Evolutionary conservation across 2,888 invertebrate species (phyloP).

Genomic region (Eupithecia insigniata): DNA sequence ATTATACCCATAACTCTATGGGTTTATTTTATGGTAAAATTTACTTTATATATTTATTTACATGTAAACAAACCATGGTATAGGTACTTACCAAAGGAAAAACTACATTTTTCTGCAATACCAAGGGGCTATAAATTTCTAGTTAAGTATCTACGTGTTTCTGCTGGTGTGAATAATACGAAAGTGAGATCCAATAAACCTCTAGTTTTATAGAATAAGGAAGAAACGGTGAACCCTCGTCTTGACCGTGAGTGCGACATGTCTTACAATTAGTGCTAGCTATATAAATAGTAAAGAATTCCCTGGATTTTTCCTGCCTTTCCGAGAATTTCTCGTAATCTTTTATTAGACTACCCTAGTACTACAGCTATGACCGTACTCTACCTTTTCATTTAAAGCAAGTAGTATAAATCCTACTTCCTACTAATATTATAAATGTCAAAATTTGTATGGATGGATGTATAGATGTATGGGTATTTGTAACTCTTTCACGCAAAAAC

Average conservation of each 20-base stretch:
- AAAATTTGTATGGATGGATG: too few species aligned
- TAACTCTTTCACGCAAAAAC: too few species aligned
- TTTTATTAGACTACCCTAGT: background rate
- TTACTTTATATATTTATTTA: too few species aligned
- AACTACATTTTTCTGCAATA: background rate
- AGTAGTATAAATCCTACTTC: too few species aligned
- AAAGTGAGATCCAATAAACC: conserved; percentile 28
- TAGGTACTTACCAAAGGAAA: too few species aligned
- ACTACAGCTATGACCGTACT: background rate
- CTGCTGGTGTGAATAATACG: conserved; percentile 18
- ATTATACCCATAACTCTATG: background rate
- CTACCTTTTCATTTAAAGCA: background rate
- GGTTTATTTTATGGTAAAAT: too few species aligned
- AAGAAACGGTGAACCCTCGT: conserved; percentile 33
- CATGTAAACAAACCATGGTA: too few species aligned
- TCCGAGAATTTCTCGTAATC: conserved; percentile 2
- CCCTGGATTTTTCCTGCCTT: background rate
- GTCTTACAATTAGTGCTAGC: conserved; percentile 24
- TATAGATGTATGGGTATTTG: too few species aligned
- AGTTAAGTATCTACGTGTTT: conserved; percentile 18
- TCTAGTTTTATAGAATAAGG: conserved; percentile 29
- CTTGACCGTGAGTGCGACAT: conserved; percentile 23
- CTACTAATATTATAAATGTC: too few species aligned
- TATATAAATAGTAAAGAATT: conserved; percentile 12
- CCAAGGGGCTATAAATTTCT: background rate